Base-by-base conservation (phyloP, 2,113 vertebrate species). In the Octodon degus region DNA sequence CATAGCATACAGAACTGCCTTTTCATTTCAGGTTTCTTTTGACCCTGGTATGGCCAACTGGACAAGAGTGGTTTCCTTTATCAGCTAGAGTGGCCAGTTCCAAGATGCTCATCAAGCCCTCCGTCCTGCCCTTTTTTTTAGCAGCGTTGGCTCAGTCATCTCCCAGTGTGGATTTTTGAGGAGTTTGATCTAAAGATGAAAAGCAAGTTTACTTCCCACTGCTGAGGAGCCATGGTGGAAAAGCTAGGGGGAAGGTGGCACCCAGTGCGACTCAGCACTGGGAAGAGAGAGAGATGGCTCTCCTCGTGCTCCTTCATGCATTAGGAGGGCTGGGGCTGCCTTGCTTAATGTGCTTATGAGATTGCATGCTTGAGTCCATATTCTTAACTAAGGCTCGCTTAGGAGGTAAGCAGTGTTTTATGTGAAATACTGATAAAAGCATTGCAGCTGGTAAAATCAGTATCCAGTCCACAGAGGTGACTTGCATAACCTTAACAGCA, bases 151-250 rank as follows among this genome's bases (percentile, higher is more conserved):
- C 67, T 8, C 58, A 40, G 60, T 86, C 27, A 84, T 58, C 12
- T 40, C 17, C 65, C 53, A 81, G 80, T 60, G 32, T 62, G 67
- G 50, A 37, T 19, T 93, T 91, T 88, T 74, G 7, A 83, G 86
- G 40, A 76, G 34, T 96, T 92, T 89, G 74, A 63, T 89, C 60
- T 84, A 86, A 94, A 89, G 47, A 40, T n/a, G 40, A 83, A 89
- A 92, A 79, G 63, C 6, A 68, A 65, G n/a, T 68, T 92, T 68
- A 88, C 27, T 68, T 93, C 62, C 24, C 43, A 80, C 47, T 65
- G 50, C 11, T 40, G 37, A 86, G 63, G 50, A 91, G 6, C 34
- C 60, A 1, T 25, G 63, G 37, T 43, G 27, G 37, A 86, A 91
- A 58, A 34, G 12, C 37, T n/a, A 53, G 25, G 34, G 86, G 20